Evolutionary conservation across 30 jellyfish, hydroid and myxozoan species (phyloP).

Genomic region (Rhopilema esculentum): DNA sequence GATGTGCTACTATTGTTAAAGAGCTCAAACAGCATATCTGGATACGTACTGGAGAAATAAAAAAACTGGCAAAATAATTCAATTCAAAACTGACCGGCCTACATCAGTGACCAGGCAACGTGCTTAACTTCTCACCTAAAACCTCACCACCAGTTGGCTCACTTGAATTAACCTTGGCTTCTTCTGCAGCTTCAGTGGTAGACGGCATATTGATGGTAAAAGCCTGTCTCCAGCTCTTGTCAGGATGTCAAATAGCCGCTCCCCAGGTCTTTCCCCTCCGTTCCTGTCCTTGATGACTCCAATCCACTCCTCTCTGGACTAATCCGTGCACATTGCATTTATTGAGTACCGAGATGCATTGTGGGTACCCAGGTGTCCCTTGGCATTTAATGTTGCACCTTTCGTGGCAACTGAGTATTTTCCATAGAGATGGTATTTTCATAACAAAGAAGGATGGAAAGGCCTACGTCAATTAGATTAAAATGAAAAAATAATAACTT

Average conservation of each 20-base stretch:
- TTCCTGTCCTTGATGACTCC: conserved; percentile 65
- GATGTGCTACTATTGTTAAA: no score
- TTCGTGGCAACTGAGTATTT: not conserved
- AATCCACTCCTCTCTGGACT: conserved; percentile 20
- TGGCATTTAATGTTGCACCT: not conserved
- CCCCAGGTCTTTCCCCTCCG: conserved; percentile 66
- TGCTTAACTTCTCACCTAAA: conserved; percentile 34
- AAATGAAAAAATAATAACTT: no score
- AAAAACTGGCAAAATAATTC: no score
- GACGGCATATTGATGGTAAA: conserved; percentile 69
- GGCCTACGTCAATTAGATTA: no score
- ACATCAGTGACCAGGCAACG: no score
- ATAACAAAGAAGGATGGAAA: not conserved
- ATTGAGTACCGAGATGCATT: conserved; percentile 41
- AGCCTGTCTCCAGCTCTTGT: conserved; percentile 67
- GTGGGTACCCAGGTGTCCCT: conserved; percentile 55
- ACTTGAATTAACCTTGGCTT: conserved; percentile 21
- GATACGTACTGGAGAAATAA: no score
- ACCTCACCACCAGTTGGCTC: conserved; percentile 66
- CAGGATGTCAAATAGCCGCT: conserved; percentile 56
- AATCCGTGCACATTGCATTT: conserved; percentile 49
- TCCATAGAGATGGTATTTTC: not conserved
- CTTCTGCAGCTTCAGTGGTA: conserved; percentile 79
- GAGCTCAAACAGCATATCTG: no score
- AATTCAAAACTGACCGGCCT: no score